phyloP scores from a whole-genome alignment of 2,113 vertebrate genomes.

The Colossoma macropomum region DNA sequence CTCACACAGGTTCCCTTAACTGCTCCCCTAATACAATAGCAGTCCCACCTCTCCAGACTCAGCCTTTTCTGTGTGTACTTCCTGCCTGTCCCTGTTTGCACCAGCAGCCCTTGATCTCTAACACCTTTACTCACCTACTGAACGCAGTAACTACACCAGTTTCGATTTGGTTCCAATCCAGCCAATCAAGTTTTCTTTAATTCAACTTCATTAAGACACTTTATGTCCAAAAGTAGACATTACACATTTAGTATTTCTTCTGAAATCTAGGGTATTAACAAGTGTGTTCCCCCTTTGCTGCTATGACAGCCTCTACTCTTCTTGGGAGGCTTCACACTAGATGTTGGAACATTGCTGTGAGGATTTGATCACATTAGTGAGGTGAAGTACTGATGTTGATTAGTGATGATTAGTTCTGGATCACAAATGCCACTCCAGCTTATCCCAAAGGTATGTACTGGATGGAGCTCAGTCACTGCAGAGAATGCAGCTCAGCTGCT shows the following conservation, averaged over 20 bases:
- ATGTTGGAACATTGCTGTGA: too few species aligned
- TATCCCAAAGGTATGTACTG: too few species aligned
- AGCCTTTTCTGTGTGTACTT: conserved; percentile 3
- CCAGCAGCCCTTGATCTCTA: background rate
- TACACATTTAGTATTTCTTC: background rate
- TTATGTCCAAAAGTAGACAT: background rate
- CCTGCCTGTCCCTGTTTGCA: conserved; percentile 9
- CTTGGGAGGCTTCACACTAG: too few species aligned
- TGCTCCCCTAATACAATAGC: conserved; percentile 43
- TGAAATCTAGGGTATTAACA: background rate
- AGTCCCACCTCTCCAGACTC: conserved; percentile 49
- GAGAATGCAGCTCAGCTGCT: too few species aligned
- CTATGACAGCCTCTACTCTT: too few species aligned
- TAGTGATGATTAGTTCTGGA: too few species aligned
- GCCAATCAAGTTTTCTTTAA: background rate
- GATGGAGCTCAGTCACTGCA: too few species aligned
- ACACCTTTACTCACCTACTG: conserved; percentile 28
- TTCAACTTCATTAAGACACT: background rate
- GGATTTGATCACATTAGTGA: too few species aligned
- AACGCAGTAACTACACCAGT: background rate
- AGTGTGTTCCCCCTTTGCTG: too few species aligned
- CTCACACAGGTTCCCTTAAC: conserved; percentile 36
- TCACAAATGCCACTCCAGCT: too few species aligned
- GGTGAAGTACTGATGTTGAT: too few species aligned
- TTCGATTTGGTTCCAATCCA: conserved; percentile 39